Percentiles rank a stretch among this genome's conserved stretches.
These are phyloP conservation scores for Menidia beryllina DNA, from an alignment of 2,113 vertebrate species.

Conservation along the genomic window DNA sequence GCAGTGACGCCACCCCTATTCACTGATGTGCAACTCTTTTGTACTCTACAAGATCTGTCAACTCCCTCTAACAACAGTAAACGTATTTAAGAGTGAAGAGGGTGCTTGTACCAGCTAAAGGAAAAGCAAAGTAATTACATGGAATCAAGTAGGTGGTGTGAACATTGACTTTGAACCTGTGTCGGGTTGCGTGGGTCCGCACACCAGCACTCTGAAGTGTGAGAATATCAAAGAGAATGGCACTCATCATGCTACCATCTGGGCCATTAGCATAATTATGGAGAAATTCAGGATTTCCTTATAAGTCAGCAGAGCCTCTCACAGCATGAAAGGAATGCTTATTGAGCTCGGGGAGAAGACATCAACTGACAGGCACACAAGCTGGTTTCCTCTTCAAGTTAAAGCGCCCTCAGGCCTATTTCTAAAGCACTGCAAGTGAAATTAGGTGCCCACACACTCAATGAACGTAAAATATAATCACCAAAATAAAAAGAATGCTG, in stretches of 20 bases:
- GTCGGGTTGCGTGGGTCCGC: slow-evolving; percentile 66
- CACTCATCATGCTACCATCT: slow-evolving; percentile 80
- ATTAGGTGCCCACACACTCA: not conserved
- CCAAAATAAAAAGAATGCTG: slow-evolving; percentile 20
- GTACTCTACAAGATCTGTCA: slow-evolving; percentile 31
- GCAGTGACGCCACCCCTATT: slow-evolving; percentile 22
- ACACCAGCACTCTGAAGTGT: slow-evolving; percentile 62
- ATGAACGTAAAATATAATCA: slow-evolving; percentile 13
- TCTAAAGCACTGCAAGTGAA: slow-evolving; percentile 17
- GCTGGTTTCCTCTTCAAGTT: slow-evolving; percentile 27
- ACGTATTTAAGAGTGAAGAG: slow-evolving; percentile 52
- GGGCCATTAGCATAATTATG: slow-evolving; percentile 82
- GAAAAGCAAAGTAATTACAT: slow-evolving; percentile 54
- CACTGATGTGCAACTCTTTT: slow-evolving; percentile 33
- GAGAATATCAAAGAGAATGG: slow-evolving; percentile 76
- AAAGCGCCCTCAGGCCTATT: slow-evolving; percentile 59
- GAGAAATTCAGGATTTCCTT: slow-evolving; percentile 70
- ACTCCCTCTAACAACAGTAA: slow-evolving; percentile 38
- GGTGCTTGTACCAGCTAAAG: slow-evolving; percentile 35
- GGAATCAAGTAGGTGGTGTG: slow-evolving; percentile 62
- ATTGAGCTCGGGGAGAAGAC: slow-evolving; percentile 62
- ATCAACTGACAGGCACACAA: slow-evolving; percentile 25
- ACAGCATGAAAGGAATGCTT: slow-evolving; percentile 77
- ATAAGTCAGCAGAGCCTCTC: slow-evolving; percentile 71
- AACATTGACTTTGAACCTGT: slow-evolving; percentile 64